Percentiles rank a stretch among this genome's conserved stretches.
These are phyloP conservation scores for Ateles fusciceps DNA, from an alignment of 2,797 vertebrate species.

Conservation along the genomic window DNA sequence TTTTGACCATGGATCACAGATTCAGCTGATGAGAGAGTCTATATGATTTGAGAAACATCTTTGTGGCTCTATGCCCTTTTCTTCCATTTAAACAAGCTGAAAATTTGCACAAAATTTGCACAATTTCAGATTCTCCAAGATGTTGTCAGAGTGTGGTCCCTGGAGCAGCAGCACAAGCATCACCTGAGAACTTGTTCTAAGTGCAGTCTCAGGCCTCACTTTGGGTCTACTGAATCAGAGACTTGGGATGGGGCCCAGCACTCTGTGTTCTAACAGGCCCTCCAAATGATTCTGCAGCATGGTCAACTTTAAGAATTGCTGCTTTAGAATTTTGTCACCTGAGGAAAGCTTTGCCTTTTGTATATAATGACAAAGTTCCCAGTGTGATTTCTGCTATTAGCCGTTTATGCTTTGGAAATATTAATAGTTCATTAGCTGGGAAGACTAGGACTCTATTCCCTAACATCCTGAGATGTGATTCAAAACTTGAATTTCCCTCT, in stretches of 20 bases:
- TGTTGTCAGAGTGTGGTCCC: neutral
- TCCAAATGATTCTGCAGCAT: neutral
- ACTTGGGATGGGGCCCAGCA: neutral
- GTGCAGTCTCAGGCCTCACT: neutral
- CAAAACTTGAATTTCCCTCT: conserved; percentile 29
- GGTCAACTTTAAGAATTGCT: neutral
- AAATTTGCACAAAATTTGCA: neutral
- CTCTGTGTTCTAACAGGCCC: neutral
- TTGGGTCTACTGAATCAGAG: neutral
- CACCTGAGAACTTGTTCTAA: neutral
- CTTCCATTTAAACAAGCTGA: conserved; percentile 2
- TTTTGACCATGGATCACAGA: neutral
- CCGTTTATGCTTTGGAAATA: conserved; percentile 27
- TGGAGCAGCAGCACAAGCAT: neutral
- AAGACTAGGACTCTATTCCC: neutral
- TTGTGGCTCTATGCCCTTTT: neutral
- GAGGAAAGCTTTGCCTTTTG: conserved; percentile 35
- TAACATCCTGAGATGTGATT: conserved; percentile 31
- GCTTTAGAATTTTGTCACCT: neutral
- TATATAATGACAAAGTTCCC: neutral
- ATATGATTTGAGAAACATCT: conserved; percentile 20
- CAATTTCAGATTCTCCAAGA: conserved; percentile 9
- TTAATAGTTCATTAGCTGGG: neutral
- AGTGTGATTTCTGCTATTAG: neutral
- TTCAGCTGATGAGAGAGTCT: neutral